These are phyloP conservation scores for Schlechtendalia chinensis DNA, from an alignment of 1,140 invertebrate genomes.

Conservation along the genomic window DNA sequence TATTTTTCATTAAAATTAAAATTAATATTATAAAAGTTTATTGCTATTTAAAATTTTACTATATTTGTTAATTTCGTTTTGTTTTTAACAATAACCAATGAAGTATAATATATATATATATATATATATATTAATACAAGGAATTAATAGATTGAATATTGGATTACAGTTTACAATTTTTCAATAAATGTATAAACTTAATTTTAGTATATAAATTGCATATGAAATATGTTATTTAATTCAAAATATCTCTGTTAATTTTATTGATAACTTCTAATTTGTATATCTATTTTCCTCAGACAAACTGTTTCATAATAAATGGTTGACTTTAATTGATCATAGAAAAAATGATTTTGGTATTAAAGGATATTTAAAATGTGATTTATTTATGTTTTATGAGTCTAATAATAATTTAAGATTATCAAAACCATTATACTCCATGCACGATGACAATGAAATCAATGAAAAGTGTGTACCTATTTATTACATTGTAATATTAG, in stretches of 20 bases:
- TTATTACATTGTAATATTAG: neutral
- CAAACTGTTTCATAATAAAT: slow-evolving; percentile 4
- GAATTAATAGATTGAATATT: too few species aligned
- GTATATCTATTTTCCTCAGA: neutral
- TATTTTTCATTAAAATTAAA: too few species aligned
- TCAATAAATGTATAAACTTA: neutral
- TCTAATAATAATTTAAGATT: neutral
- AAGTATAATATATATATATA: too few species aligned
- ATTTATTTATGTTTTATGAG: slow-evolving; percentile 31
- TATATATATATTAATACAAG: too few species aligned
- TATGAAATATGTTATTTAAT: neutral
- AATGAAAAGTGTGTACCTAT: neutral
- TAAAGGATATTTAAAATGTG: slow-evolving; percentile 39
- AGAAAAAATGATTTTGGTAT: neutral
- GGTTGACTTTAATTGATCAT: slow-evolving; percentile 4
- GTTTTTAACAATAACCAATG: too few species aligned
- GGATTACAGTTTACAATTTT: neutral
- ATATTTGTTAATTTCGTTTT: too few species aligned
- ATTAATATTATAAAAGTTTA: too few species aligned
- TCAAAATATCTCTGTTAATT: neutral
- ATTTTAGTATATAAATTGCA: neutral
- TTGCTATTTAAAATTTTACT: too few species aligned
- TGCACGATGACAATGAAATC: neutral
- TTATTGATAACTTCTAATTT: neutral
- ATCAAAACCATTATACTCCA: neutral